Conservation (phyloP, 2,113 vertebrate species). For the Camelus dromedarius region DNA sequence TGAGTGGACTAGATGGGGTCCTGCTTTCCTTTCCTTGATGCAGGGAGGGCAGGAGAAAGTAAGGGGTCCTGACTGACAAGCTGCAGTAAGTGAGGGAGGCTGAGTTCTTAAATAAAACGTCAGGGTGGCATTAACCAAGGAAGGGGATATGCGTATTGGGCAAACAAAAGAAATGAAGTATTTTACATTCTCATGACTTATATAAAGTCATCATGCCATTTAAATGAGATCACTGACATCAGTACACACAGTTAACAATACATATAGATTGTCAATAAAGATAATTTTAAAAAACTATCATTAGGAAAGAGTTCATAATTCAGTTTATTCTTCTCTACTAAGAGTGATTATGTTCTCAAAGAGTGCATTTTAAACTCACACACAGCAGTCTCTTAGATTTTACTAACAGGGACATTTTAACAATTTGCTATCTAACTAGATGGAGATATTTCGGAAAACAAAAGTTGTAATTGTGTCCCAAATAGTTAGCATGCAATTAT, state of each 20-base stretch:
- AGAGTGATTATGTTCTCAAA: background rate
- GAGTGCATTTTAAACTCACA: background rate
- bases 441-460: slow-evolving; percentile 33
- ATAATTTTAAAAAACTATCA: background rate
- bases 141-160: background rate
- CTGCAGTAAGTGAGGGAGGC: background rate
- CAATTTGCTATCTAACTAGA: slow-evolving; percentile 41
- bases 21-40: background rate
- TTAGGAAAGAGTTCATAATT: background rate
- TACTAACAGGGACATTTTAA: background rate
- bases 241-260: background rate
- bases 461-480: slow-evolving; percentile 59
- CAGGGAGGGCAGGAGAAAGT: background rate
- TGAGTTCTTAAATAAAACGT: background rate
- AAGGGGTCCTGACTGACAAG: background rate
- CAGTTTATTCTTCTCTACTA: background rate
- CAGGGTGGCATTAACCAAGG: background rate
- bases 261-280: background rate
- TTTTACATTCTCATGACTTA: background rate
- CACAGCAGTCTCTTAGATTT: background rate
- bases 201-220: background rate
- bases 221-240: background rate
- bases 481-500: slow-evolving; percentile 74
- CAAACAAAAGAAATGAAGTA: background rate
- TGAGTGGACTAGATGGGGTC: background rate